Conservation (phyloP, 1,140 invertebrate species). For the Sinonovacula constricta region DNA sequence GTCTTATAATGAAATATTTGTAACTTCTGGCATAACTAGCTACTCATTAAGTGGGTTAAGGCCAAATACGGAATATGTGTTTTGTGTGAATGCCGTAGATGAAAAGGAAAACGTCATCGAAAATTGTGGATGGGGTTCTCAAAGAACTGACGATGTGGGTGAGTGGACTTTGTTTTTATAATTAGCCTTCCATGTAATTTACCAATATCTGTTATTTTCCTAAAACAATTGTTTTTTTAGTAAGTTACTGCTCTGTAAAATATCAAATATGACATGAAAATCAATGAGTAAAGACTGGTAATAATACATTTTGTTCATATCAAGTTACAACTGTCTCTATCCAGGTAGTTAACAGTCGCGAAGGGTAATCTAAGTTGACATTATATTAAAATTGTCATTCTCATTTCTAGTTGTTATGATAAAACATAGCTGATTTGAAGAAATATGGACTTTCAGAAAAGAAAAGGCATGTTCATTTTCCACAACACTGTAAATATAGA, state of each 20-base stretch:
- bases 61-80: constrained; percentile 39
- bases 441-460: background rate
- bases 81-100: constrained; percentile 48
- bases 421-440: background rate
- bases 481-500: background rate
- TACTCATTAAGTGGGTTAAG: constrained; percentile 38
- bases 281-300: constrained; percentile 1
- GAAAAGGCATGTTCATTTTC: background rate
- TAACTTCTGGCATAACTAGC: constrained; percentile 40
- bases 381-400: background rate
- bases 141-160: constrained; percentile 17
- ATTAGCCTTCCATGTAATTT: background rate
- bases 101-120: constrained; percentile 22
- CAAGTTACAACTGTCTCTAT: too few species aligned
- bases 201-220: background rate
- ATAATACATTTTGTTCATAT: too few species aligned
- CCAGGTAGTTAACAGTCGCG: background rate
- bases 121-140: constrained; percentile 18
- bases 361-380: background rate
- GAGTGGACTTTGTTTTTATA: background rate
- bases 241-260: background rate
- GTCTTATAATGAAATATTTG: constrained; percentile 50
- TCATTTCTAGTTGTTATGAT: background rate
- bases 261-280: background rate
- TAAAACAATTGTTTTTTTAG: background rate